These are phyloP conservation scores for Seriola aureovittata DNA, from an alignment of 2,113 vertebrate species.

Conservation along the genomic window DNA sequence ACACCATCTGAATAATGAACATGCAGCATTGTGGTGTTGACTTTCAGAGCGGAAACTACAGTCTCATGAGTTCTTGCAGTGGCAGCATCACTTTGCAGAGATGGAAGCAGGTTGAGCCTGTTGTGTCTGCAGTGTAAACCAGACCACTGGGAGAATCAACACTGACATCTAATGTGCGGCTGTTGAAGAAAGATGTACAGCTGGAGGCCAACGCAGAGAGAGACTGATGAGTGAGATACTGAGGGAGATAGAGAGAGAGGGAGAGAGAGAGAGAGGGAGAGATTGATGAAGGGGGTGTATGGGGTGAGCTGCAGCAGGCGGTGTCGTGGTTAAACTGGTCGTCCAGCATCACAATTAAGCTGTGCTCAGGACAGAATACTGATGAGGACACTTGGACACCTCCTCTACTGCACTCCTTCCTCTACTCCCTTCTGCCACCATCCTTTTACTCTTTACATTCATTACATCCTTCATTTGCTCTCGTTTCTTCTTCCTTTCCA, in stretches of 20 bases:
- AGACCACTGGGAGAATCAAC: constrained; percentile 36
- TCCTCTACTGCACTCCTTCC: not conserved
- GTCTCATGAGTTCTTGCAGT: not conserved
- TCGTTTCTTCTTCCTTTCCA: not conserved
- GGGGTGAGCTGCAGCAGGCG: constrained; percentile 49
- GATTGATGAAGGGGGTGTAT: constrained; percentile 23
- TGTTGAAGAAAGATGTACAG: constrained; percentile 52
- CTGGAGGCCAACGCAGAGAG: constrained; percentile 24
- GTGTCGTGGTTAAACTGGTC: constrained; percentile 52
- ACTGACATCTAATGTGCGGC: constrained; percentile 47
- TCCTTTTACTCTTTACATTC: not conserved
- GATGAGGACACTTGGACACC: constrained; percentile 51
- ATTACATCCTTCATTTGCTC: not conserved
- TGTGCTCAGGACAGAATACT: constrained; percentile 61
- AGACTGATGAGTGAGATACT: constrained; percentile 2
- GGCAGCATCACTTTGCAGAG: not conserved
- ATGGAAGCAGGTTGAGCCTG: not conserved
- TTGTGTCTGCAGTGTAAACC: constrained; percentile 31
- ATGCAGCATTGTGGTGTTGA: not conserved
- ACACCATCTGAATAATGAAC: not conserved
- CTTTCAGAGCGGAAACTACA: not conserved
- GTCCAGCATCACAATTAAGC: constrained; percentile 71
- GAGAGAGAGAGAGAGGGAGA: not conserved
- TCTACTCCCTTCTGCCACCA: not conserved
- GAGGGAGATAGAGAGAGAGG: not conserved